A percentile compares a stretch with the other conserved stretches of the same genome.
Conservation (phyloP, 2,113 vertebrate genomes). For the Chrysemys picta region DNA sequence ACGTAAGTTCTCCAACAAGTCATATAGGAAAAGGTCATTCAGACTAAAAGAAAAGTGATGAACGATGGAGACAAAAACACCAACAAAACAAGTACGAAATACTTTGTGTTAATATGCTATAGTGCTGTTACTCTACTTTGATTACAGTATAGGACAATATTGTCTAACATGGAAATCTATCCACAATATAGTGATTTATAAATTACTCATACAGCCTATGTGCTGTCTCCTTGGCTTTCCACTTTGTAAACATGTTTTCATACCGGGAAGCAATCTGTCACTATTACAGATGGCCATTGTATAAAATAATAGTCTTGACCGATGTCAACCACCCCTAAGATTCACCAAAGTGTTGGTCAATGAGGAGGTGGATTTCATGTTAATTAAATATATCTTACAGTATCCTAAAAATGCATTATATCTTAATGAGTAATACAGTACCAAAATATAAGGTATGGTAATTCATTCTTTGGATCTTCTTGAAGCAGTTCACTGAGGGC, state of each 20-base stretch:
- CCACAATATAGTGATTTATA: not conserved
- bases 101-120: not conserved
- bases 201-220: not conserved
- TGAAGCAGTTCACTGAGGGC: fast-evolving
- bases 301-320: not conserved
- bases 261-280: not conserved
- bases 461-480: fast-evolving
- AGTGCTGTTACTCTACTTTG: not conserved
- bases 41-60: fast-evolving
- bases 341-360: not conserved
- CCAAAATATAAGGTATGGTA: fast-evolving
- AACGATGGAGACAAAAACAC: not conserved
- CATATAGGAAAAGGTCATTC: fast-evolving
- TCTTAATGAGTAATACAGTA: not conserved
- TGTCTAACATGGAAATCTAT: not conserved
- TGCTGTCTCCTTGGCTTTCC: not conserved
- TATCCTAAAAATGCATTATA: not conserved
- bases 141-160: not conserved
- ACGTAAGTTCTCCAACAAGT: not conserved
- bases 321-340: not conserved
- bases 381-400: fast-evolving
- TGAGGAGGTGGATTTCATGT: not conserved
- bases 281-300: fast-evolving
- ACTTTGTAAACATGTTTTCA: fast-evolving
- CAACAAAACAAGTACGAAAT: fast-evolving